Evolutionary conservation across 2,113 vertebrate species (phyloP).

Genomic region (Sitta europaea): DNA sequence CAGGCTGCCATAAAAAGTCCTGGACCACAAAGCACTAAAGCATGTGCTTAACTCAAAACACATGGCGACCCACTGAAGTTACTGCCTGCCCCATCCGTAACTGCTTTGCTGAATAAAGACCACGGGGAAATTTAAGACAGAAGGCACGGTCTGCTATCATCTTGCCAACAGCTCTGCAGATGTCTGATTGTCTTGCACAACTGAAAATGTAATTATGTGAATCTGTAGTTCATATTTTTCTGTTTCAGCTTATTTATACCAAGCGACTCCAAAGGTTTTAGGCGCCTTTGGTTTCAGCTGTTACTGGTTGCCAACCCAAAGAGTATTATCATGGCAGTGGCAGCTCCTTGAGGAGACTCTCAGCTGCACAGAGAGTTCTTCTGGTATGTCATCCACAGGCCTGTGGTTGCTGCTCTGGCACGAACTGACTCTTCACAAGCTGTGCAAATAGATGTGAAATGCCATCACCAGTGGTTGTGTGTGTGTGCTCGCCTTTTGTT

Average conservation of each 20-base stretch:
- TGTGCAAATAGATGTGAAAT: neutral
- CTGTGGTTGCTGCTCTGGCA: constrained; percentile 6
- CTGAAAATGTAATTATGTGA: neutral
- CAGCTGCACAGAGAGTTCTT: neutral
- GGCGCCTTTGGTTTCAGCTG: neutral
- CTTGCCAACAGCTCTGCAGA: constrained; percentile 3
- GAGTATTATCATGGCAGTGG: neutral
- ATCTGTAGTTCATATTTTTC: neutral
- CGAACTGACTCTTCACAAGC: neutral
- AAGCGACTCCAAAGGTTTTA: neutral
- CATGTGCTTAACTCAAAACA: constrained; percentile 15
- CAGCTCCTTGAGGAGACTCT: neutral
- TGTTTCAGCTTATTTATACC: neutral
- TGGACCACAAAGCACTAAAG: neutral
- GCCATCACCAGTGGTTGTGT: neutral
- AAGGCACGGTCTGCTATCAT: neutral
- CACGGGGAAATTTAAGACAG: neutral
- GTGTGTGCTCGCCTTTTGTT: neutral
- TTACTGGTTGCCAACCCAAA: neutral
- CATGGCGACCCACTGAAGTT: neutral
- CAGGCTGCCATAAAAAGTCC: neutral
- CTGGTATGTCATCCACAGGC: neutral
- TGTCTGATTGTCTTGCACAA: neutral
- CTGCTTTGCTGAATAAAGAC: neutral
- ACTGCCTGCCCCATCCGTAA: neutral